Evolutionary conservation across 2,113 vertebrate species (phyloP), one percentile per base, ranked within the genome.

Genomic region (Leptosomus discolor): DNA sequence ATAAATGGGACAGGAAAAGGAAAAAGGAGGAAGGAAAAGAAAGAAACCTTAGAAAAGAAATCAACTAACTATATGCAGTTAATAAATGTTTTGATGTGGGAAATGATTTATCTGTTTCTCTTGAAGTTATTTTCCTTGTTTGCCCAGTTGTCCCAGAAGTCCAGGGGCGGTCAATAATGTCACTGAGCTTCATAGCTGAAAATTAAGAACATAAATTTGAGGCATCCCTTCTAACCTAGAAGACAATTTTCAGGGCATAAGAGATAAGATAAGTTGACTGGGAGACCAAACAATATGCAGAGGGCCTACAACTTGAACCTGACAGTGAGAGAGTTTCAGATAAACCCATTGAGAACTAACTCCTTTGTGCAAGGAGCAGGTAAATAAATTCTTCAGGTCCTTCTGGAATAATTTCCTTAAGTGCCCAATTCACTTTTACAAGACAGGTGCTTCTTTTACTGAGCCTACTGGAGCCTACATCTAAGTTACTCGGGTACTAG

Each of bases 51-150:
- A 75, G 43, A 58, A 57, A 68, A 50, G 12, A 73, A 84, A 41
- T 23, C 12, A 71, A 63, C 12, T 76, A 50, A 65, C 50, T 30
- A 27, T 39, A 39, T 43, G 22, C 14, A 36, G 58, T 95, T 92
- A 93, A 92, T 92, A 91, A 95, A 78, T 91, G 24, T 89, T 94
- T 83, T 60, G 26, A 34, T 80, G 11, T 91, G 37, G 48, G 50
- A 93, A 96, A 93, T 86, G 1, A 83, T 92, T 83, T 67, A 80
- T 54, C 77, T 1, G 1, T 84, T 94, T 88, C 54, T 77, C 54
- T 93, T 1, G 0, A 83, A 54, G 71, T 77, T 80, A 74, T 85
- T 88, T 60, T 76, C 26, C 23, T 68, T 53, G 17, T 90, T 77
- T 95, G 50, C 34, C 14, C 57, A 39, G 51, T 61, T 4, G 4